Base-by-base conservation (phyloP, 2,888 invertebrate genomes). In the Drosophila eohydei region DNA sequence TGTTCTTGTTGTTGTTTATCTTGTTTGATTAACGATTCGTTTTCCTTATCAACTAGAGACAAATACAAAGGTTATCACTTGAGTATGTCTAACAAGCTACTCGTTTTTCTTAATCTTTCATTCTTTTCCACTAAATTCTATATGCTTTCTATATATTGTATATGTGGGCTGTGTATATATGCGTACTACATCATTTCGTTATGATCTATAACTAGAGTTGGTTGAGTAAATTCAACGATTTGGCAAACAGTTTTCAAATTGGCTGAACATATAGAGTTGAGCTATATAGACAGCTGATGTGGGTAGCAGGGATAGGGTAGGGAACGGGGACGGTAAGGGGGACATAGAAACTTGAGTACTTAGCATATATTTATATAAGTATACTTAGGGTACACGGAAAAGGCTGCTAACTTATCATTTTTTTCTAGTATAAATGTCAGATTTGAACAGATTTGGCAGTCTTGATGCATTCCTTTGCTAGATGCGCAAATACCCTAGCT, bases 61-160 rank as follows among this genome's bases (percentile, higher is more conserved):
- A 84, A 84, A 84, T 84, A 84, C 84, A 84, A 89, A 89, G 84
- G 88, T 89, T 84, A 84, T 84, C 84, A 84, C 84, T 84, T 89
- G 84, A 84, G 84, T 89, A 84, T 71, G 85, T 89, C 84, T 89
- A 84, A 84, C 84, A 84, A 84, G 82, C 84, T 84, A 84, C 84
- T 84, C 84, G 70, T 43, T 43, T 64, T 66, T 26, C 50, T 50
- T 62, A 48, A 38, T 38, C 12, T 14, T 46, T 71, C 85, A 26
- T 5, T 50, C 48, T 52, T 54, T 80, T 81, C 62, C 66, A 58
- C 84, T 88, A 84, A 74, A 65, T 88, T 79, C 71, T 81, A 69
- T 78, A 68, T 68, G 66, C 50, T 54, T 63, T 66, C 51, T 58
- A 54, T 58, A 64, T 83, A 56, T 67, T 68, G 41, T 64, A 32